Base-by-base conservation (phyloP, 1,140 invertebrate genomes). In the Trichonephila inaurata region DNA sequence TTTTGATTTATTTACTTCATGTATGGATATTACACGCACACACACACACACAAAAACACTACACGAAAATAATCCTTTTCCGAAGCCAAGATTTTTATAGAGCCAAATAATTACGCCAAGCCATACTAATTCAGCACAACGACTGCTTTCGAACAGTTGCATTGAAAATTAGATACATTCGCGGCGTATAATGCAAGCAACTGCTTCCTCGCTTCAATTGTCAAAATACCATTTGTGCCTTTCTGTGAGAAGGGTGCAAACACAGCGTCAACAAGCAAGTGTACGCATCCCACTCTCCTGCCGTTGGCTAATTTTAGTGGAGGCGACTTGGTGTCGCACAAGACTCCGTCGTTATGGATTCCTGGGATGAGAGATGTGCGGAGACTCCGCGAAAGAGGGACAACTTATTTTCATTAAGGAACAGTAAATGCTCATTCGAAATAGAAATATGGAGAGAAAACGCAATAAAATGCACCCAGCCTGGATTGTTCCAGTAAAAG, bases 371-470 rank as follows among this genome's bases (percentile, higher is more conserved):
- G 66, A 69, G 66, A 69, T 69, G 66, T 14, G 21, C 66, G 10
- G 66, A 12, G 66, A 69, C 66, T 77, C 28, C 72, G 28, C 28
- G 72, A 77, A 77, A 77, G 24, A 77, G 72, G 72, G 72, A 77
- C 72, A 77, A 77, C 72, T 77, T 77, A 77, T 77, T 77, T 77
- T 77, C 72, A 77, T 77, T 77, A 77, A 77, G 72, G 24, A 77
- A 77, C 72, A 77, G 28, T 77, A 33, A 77, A 77, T 77, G 72
- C 72, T 33, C 72, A 12, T 69, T 69, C 66, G 66, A 69, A 69
- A 69, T 28, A 77, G 72, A 40, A 40, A 33, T 77, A 77, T 19
- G 12, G 33, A 12, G 24, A 77, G 24, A 77, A 77, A 77, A 33
- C 14, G 72, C 28, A 24, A 77, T 77, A 77, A 77, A 77, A 33